Base-by-base conservation (phyloP, 2,113 vertebrate species). In the Festucalex cinctus region DNA sequence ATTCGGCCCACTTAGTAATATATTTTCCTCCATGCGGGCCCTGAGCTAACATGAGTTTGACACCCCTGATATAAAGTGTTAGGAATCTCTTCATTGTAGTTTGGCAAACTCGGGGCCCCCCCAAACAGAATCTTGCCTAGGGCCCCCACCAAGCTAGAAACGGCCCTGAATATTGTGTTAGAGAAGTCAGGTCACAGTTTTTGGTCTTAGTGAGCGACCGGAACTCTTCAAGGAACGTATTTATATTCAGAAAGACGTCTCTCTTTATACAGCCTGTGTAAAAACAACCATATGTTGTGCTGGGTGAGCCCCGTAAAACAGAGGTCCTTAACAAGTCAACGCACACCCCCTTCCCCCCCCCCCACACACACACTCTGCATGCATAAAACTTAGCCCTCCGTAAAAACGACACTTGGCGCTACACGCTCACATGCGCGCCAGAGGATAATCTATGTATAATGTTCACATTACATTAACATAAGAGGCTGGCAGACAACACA, bases 241-340 rank as follows among this genome's bases (percentile, higher is more conserved):
- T 88, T 65, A 84, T 82, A 88, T 87, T 87, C 88, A 87, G 78
- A 80, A 75, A 65, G 6, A 80, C 71, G 80, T 84, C 78, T 85
- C 73, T 70, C 46, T 84, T 90, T 88, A 85, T 88, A 80, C 81
- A 74, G 66, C 68, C 63, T 62, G 75, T 77, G 83, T 90, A 88
- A 90, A 90, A 85, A 84, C 86, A 86, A 85, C 86, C 88, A 87
- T 86, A 90, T 90, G 86, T 82, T 88, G 84, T 65, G 17, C 82
- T 63, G 78, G 77, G 82, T 80, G 79, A 78, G 77, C 58, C 82
- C 85, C 58, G 66, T 85, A 86, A 86, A 88, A 85, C 77, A 85
- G n/a, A 79, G 70, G 82, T 85, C 73, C 59, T 86, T 84, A 83
- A 82, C 83, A 81, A 54, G 60, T 46, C 61, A 48, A 24, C 24